These are phyloP conservation scores for Drosophila atroscutellata DNA, from an alignment of 2,888 invertebrate species.

Conservation along the genomic window DNA sequence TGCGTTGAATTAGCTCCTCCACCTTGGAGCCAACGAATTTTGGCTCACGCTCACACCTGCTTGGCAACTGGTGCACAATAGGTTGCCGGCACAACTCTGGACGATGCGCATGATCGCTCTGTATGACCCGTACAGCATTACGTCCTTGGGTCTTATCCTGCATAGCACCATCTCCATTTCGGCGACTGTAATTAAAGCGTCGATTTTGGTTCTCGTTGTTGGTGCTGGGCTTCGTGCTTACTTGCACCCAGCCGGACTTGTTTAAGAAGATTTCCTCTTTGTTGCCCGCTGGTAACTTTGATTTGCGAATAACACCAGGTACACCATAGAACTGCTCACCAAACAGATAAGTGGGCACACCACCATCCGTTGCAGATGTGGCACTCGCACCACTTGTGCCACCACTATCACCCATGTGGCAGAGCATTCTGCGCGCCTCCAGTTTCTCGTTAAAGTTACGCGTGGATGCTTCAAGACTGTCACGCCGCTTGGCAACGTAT, in stretches of 20 bases:
- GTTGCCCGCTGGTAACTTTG: slow-evolving; percentile 52
- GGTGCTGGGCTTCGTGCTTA: slow-evolving; percentile 83
- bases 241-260: slow-evolving; percentile 86
- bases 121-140: slow-evolving; percentile 75
- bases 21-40: slow-evolving; percentile 83
- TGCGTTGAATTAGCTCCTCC: slow-evolving; percentile 85
- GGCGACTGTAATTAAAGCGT: slow-evolving; percentile 72
- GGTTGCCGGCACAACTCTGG: slow-evolving; percentile 59
- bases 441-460: slow-evolving; percentile 84
- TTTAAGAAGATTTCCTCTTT: slow-evolving; percentile 84
- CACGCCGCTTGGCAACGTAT: slow-evolving; percentile 82
- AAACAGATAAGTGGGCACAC: slow-evolving; percentile 84
- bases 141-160: slow-evolving; percentile 46
- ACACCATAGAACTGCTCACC: slow-evolving; percentile 80
- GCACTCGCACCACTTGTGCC: slow-evolving; percentile 25
- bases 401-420: slow-evolving; percentile 75
- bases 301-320: slow-evolving; percentile 50
- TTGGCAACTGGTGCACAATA: slow-evolving; percentile 66
- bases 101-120: slow-evolving; percentile 74
- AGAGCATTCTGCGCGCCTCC: slow-evolving; percentile 85
- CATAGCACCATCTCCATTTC: slow-evolving; percentile 60
- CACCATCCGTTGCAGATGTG: slow-evolving; percentile 29
- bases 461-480: slow-evolving; percentile 83
- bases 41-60: slow-evolving; percentile 61
- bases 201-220: slow-evolving; percentile 81